phyloP scores from a whole-genome alignment of 1,140 invertebrate genomes.

The Eriocheir sinensis region DNA sequence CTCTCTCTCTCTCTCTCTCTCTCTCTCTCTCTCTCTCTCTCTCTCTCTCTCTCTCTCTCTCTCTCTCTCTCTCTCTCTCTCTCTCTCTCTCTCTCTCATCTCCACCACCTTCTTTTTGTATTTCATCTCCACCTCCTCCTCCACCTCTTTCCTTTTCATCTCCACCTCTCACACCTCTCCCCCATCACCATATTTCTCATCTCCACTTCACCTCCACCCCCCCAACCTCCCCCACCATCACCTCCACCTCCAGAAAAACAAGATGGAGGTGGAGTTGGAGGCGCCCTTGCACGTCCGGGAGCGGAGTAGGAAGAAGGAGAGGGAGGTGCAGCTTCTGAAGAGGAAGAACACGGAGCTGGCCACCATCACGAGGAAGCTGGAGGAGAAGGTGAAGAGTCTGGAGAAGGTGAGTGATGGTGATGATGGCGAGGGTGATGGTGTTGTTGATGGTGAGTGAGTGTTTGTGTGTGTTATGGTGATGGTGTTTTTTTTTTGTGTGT shows the following conservation, averaged over 20 bases:
- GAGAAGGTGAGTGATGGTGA: constrained; percentile 80
- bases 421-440: background rate
- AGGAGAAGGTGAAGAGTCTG: constrained; percentile 82
- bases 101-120: background rate
- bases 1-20: too few species aligned
- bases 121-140: background rate
- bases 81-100: background rate
- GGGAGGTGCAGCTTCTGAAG: constrained; percentile 82
- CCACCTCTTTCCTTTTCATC: background rate
- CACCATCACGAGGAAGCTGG: constrained; percentile 82
- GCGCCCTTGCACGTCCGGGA: constrained; percentile 80
- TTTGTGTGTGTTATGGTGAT: background rate
- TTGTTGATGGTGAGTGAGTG: background rate
- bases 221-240: background rate
- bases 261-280: constrained; percentile 82
- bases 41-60: background rate
- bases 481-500: background rate
- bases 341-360: constrained; percentile 83
- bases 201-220: background rate
- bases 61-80: background rate
- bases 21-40: background rate
- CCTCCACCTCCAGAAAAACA: constrained; percentile 80
- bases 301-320: constrained; percentile 76
- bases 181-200: background rate
- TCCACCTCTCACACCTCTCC: constrained; percentile 1